These are phyloP conservation scores for Agrenia bidenticulata DNA, from an alignment of 2,888 invertebrate species.

Conservation along the genomic window DNA sequence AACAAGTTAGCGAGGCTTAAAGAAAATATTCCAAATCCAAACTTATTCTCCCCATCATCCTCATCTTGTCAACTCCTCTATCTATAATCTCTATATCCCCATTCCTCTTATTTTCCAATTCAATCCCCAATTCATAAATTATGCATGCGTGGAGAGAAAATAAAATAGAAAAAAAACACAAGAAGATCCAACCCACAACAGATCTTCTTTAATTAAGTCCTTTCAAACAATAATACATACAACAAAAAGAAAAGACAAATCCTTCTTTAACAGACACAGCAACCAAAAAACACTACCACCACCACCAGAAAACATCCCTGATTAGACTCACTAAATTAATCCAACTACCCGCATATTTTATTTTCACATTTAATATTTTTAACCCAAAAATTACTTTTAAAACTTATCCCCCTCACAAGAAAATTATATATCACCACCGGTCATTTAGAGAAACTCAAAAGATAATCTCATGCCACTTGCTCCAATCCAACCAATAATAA, in stretches of 20 bases:
- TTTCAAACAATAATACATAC: no score
- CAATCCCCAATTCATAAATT: conserved; percentile 44
- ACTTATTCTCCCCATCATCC: neutral
- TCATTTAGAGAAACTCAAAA: no score
- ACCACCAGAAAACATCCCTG: neutral
- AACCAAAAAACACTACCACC: neutral
- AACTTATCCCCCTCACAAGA: no score
- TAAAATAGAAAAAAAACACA: conserved; percentile 4
- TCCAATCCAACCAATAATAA: no score
- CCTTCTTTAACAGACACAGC: neutral
- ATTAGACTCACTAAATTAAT: no score
- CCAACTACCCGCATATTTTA: no score
- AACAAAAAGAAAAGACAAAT: no score
- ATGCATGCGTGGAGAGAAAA: conserved; percentile 37
- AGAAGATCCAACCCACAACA: neutral
- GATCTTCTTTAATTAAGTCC: neutral
- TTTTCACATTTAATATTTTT: no score
- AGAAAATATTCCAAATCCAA: conserved; percentile 16
- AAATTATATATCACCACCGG: no score
- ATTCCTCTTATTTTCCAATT: neutral
- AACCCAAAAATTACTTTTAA: no score
- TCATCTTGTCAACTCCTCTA: neutral
- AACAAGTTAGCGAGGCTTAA: neutral
- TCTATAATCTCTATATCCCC: neutral
- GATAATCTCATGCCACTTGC: no score